These are phyloP conservation scores for Choristoneura fumiferana DNA, from an alignment of 1,140 invertebrate genomes.

Conservation along the genomic window DNA sequence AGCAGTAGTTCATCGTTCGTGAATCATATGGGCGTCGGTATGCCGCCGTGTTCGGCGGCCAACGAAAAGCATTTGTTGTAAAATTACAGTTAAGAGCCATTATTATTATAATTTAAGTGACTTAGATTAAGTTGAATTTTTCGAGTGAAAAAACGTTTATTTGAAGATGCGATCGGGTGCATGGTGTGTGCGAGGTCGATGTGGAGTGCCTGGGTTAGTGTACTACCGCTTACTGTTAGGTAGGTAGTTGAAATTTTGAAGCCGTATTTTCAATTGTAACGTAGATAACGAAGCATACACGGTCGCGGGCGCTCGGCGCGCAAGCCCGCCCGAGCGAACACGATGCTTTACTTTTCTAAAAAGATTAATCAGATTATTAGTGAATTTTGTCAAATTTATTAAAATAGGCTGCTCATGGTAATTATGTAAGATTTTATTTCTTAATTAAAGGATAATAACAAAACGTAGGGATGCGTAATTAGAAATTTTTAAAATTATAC, in stretches of 20 bases:
- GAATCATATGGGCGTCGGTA: constrained; percentile 39
- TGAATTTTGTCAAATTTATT: constrained; percentile 73
- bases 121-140: constrained; percentile 77
- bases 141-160: constrained; percentile 73
- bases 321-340: too few species aligned
- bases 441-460: constrained; percentile 77
- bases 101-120: constrained; percentile 72
- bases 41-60: constrained; percentile 61
- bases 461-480: constrained; percentile 77
- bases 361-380: constrained; percentile 66
- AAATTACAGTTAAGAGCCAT: constrained; percentile 72
- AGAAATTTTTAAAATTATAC: constrained; percentile 78
- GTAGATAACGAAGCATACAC: constrained; percentile 68
- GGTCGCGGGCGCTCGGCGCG: constrained; percentile 30
- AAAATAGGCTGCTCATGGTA: constrained; percentile 76
- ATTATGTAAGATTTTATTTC: constrained; percentile 77
- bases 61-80: constrained; percentile 76
- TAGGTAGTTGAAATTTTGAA: constrained; percentile 78
- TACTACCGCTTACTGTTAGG: constrained; percentile 77
- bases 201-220: constrained; percentile 75
- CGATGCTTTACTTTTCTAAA: constrained; percentile 71
- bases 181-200: constrained; percentile 71
- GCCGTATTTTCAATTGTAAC: constrained; percentile 73
- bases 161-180: constrained; percentile 67
- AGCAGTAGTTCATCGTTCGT: constrained; percentile 54